Conservation (phyloP, 2,888 invertebrate species). For the Melieria crassipennis region DNA sequence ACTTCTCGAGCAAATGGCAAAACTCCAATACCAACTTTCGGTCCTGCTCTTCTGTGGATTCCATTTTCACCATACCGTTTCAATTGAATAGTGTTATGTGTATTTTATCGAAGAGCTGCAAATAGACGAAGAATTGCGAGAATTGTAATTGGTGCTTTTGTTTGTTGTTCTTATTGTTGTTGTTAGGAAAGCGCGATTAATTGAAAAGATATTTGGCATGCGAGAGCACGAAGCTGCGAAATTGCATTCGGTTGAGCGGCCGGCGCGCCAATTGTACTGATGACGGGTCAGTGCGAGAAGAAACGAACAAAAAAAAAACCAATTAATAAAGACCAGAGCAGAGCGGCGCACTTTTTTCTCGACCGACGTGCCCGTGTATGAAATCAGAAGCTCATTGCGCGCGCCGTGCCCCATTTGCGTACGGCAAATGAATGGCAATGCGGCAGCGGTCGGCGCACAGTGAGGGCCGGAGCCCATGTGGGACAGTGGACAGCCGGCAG, state of each 20-base stretch:
- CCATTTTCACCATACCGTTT: constrained; percentile 77
- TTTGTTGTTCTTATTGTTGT: background rate
- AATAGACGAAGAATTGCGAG: constrained; percentile 26
- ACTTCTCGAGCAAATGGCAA: constrained; percentile 94
- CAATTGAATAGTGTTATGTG: constrained; percentile 62
- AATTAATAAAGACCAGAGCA: no score
- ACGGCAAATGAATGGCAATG: constrained; percentile 14
- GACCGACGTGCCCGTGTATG: background rate
- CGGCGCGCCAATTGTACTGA: no score
- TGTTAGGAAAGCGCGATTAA: constrained; percentile 26
- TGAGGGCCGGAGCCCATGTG: constrained; percentile 14
- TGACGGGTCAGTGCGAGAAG: no score
- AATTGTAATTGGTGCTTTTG: background rate
- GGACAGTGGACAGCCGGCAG: background rate
- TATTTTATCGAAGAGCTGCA: constrained; percentile 57
- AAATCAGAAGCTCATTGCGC: constrained; percentile 26
- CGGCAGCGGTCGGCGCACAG: constrained; percentile 9
- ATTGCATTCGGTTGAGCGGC: no score
- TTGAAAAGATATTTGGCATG: constrained; percentile 32
- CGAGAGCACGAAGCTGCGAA: no score
- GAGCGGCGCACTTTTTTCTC: background rate
- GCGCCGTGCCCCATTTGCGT: constrained; percentile 20
- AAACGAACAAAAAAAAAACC: no score
- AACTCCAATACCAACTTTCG: constrained; percentile 94
- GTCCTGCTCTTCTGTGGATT: constrained; percentile 86